Base-by-base conservation (phyloP, 2,113 vertebrate genomes). In the Nesogale talazaci region DNA sequence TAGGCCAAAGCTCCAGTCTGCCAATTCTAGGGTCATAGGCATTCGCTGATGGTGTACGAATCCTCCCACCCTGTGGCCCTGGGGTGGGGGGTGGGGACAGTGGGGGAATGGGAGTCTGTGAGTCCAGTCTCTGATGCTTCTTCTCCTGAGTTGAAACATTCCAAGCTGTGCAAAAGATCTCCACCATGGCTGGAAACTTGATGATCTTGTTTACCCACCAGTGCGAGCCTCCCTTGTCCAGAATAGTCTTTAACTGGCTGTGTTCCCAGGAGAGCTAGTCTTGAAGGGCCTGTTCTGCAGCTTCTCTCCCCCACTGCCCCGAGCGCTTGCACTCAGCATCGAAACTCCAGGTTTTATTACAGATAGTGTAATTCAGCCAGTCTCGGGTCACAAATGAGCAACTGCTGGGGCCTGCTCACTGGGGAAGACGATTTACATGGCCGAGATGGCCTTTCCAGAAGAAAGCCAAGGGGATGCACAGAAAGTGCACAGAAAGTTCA, bases 31-130 rank as follows among this genome's bases (percentile, higher is more conserved):
- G 34, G 2, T 31, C 27, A 2, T 15, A 72, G 7, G 15, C 46
- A 52, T 46, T 85, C 25, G 0, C 36, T 57, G 23, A 1, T 20
- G 3, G 1, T 27, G 67, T 16, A 40, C 19, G 42, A 69, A 57
- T 52, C 38, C 29, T 20, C 4, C 57, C 77, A 19, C 16, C 16
- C 8, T 14, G 34, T 14, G 11, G 3, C 2, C 0, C 5, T 0
- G 22, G 0, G 0, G 7, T 23, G 6, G 56, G 36, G 27, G 5
- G 17, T 10, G 1, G 63, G 5, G 2, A 17, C 11, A 2, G n/a
- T 4, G 17, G 17, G 15, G n/a, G 20, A 15, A 8, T 29, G 40
- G 2, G 9, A 25, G 3, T 65, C 63, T 65, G 63, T 27, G 22
- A 65, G 22, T 29, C 27, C 0, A 22, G 11, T 20, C 10, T 52